Evolutionary conservation across 1,140 invertebrate genomes (phyloP), one percentile per base, ranked within the genome.

Genomic region (Pseudomyrmex dendroicus): DNA sequence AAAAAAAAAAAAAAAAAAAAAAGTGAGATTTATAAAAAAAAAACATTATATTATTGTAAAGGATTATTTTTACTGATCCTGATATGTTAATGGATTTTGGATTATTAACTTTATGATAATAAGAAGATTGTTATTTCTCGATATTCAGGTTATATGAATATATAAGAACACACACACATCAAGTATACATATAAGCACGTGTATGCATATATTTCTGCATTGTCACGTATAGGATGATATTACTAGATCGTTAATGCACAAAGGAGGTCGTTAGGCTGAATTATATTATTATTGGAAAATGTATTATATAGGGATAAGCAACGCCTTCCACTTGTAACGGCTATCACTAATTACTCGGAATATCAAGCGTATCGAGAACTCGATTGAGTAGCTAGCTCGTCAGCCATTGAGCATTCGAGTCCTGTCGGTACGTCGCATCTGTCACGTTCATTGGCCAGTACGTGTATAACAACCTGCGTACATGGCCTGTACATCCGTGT

Each of bases 301-400:
- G n/a, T 12, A 52, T 48, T 56, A 13, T 57, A 50, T 52, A 35
- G 59, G 25, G 20, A 50, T 50, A 59, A 20, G 12, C 17, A 54
- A 66, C 5, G 46, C 12, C 44, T 54, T 46, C 17, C 56, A 56
- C 56, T 85, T 85, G 64, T 82, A 73, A 20, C 56, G 59, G 56
- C 10, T 20, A 59, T 66, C 44, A 72, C 82, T 76, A 86, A 86
- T 86, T 67, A 82, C 44, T 68, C 22, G 85, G 68, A 73, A 84
- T 84, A 84, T 80, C 50, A 73, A 66, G 35, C 72, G 25, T 72
- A 73, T 68, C 82, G 66, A 76, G 56, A 72, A 67, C 61, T 83
- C 78, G 57, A 56, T 77, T 54, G 72, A 76, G 25, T 68, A 54
- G 52, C 73, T 84, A 54, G 52, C 73, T 84, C 20, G 46, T 84